phyloP scores from a whole-genome alignment of 2,888 invertebrate species.

The Eristalis tenax region DNA sequence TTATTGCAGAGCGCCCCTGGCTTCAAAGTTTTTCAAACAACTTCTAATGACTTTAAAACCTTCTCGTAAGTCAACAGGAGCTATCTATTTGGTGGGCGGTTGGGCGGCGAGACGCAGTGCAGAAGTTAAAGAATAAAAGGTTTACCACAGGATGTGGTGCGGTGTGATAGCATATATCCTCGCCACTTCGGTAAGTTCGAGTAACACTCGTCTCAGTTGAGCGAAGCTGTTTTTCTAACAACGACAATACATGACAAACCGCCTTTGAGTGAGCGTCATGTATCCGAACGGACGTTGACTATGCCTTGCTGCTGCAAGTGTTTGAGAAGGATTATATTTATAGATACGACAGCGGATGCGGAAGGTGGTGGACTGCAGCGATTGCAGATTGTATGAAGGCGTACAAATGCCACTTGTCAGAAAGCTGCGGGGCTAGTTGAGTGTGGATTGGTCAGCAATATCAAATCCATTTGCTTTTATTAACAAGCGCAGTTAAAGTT shows the following conservation, averaged over 20 bases:
- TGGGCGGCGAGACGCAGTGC: not conserved
- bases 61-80: not conserved
- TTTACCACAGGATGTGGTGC: not conserved
- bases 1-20: conserved; percentile 17
- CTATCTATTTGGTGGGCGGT: not conserved
- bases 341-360: not conserved
- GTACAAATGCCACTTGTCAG: too few relatives aligned
- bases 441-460: not conserved
- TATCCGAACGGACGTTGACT: too few relatives aligned
- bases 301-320: too few relatives aligned
- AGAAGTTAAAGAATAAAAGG: not conserved
- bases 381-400: too few relatives aligned
- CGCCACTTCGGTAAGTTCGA: not conserved
- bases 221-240: not conserved
- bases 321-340: not conserved
- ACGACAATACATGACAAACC: not conserved
- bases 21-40: conserved; percentile 37
- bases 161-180: not conserved
- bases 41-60: conserved; percentile 47
- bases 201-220: not conserved
- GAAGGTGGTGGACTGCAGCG: too few relatives aligned
- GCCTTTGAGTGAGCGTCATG: not conserved
- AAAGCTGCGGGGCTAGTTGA: not conserved
- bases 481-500: not conserved
- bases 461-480: not conserved